phyloP scores from a whole-genome alignment of 2,888 invertebrate species.

The Phyto melanocephala region DNA sequence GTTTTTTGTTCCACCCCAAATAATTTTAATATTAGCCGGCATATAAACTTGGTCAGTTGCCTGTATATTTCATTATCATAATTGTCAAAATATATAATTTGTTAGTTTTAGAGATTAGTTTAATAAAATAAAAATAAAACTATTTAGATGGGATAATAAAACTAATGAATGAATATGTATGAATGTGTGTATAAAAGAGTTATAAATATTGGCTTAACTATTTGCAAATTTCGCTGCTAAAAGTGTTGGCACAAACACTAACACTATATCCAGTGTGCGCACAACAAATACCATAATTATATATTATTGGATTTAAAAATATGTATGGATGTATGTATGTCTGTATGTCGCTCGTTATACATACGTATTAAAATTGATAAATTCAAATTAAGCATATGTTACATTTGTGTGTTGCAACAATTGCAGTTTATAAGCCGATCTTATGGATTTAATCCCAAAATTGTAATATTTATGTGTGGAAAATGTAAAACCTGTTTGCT shows the following conservation, averaged over 20 bases:
- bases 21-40: background rate
- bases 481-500: background rate
- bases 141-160: background rate
- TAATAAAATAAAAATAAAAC: constrained; percentile 3
- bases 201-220: constrained; percentile 17
- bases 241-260: background rate
- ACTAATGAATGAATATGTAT: background rate
- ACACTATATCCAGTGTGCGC: background rate
- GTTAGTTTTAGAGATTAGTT: constrained; percentile 60
- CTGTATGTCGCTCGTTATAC: background rate
- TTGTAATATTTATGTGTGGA: background rate
- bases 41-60: constrained; percentile 33
- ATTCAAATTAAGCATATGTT: background rate
- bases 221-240: background rate
- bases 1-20: too few species aligned
- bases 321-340: background rate
- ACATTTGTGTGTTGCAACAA: background rate
- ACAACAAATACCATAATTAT: background rate
- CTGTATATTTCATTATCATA: constrained; percentile 54
- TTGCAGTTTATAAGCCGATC: background rate
- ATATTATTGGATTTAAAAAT: constrained; percentile 16
- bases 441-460: constrained; percentile 13
- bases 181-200: background rate
- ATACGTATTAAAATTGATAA: background rate
- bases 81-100: constrained; percentile 62